Evolutionary conservation across 2,797 vertebrate genomes (phyloP).

Genomic region (Atherinosoma microstoma): DNA sequence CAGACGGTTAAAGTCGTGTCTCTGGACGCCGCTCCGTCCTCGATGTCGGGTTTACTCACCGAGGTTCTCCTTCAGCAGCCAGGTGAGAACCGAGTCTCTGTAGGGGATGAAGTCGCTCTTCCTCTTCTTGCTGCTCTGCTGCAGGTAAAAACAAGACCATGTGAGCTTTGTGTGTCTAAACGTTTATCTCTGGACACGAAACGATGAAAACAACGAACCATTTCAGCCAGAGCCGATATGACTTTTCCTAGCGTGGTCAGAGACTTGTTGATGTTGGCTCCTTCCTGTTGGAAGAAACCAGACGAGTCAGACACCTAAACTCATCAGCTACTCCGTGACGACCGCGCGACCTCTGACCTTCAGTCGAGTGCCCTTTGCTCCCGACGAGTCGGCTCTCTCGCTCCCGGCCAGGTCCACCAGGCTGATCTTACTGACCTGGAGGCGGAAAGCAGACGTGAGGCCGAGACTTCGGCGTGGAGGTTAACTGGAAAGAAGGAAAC

Average conservation of each 20-base stretch:
- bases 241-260: slow-evolving; percentile 86
- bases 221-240: slow-evolving; percentile 86
- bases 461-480: too few species aligned
- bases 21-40: too few species aligned
- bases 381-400: slow-evolving; percentile 89
- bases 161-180: neutral
- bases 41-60: too few species aligned
- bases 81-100: slow-evolving; percentile 91
- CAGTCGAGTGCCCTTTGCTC: slow-evolving; percentile 88
- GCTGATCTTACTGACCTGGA: slow-evolving; percentile 91
- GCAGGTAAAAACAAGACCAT: slow-evolving; percentile 7
- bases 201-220: slow-evolving; percentile 72
- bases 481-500: rapidly evolving
- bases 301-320: neutral
- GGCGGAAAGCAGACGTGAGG: neutral
- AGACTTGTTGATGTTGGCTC: slow-evolving; percentile 88
- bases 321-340: neutral
- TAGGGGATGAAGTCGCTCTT: slow-evolving; percentile 91
- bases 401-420: slow-evolving; percentile 92
- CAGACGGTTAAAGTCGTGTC: neutral
- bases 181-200: too few species aligned
- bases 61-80: slow-evolving; percentile 92
- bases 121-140: slow-evolving; percentile 89
- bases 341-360: slow-evolving; percentile 82
- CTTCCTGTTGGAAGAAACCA: slow-evolving; percentile 74